Percentiles rank a stretch among this genome's conserved stretches.
Evolutionary conservation across 2,797 vertebrate genomes (phyloP).

Genomic region (Rhincodon typus): DNA sequence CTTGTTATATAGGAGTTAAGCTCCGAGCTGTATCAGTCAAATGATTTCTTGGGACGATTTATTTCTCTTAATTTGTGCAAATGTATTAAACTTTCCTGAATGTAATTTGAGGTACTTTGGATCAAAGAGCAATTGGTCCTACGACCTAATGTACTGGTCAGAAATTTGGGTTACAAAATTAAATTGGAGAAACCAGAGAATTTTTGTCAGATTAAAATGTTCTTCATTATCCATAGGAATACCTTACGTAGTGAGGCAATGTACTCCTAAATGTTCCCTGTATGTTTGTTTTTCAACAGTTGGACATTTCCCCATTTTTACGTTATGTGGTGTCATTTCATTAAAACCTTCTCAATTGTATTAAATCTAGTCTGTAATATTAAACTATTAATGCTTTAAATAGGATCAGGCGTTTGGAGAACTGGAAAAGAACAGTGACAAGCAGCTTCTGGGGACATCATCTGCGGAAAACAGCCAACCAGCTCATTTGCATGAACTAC

Average conservation of each 20-base stretch:
- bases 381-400: slow-evolving; percentile 31
- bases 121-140: too few species aligned
- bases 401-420: slow-evolving; percentile 97
- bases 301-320: neutral
- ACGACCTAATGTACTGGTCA: neutral
- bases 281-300: neutral
- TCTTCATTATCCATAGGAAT: neutral
- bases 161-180: neutral
- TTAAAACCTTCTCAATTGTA: too few species aligned
- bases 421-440: slow-evolving; percentile 97
- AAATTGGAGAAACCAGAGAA: neutral
- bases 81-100: neutral
- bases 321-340: neutral
- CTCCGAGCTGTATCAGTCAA: neutral
- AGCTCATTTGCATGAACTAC: slow-evolving; percentile 89
- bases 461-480: slow-evolving; percentile 93
- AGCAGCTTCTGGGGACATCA: slow-evolving; percentile 78
- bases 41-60: neutral
- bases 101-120: neutral
- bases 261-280: neutral
- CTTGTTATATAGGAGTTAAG: neutral
- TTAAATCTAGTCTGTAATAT: neutral
- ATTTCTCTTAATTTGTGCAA: neutral
- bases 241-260: neutral
- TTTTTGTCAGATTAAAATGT: neutral